phyloP scores from a whole-genome alignment of 2,113 vertebrate species.

The human region DNA sequence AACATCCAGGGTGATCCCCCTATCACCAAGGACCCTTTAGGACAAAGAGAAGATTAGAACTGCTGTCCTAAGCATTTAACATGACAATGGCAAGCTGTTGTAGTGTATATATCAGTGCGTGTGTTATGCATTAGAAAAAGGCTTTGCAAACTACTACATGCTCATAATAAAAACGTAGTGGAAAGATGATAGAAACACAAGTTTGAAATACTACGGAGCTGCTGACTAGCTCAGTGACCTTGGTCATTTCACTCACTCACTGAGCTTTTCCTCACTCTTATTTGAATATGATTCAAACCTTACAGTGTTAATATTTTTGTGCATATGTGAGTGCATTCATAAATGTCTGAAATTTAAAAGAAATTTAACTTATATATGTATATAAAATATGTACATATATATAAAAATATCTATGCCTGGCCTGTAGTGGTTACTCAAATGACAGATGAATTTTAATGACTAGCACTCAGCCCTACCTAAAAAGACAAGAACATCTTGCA shows the following conservation, averaged over 20 bases:
- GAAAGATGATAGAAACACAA: neutral
- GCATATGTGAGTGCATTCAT: neutral
- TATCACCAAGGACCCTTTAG: neutral
- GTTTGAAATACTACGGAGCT: neutral
- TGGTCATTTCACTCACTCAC: neutral
- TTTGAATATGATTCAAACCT: neutral
- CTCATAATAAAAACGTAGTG: neutral
- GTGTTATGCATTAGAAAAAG: neutral
- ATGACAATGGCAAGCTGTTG: neutral
- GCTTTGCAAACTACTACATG: rapidly evolving
- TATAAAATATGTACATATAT: too few relatives aligned
- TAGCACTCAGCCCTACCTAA: neutral
- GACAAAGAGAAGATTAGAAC: neutral
- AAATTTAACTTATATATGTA: neutral
- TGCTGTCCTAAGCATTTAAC: neutral
- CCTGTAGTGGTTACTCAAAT: neutral
- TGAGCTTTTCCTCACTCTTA: neutral
- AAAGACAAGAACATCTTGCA: conserved; percentile 48
- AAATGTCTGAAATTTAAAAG: neutral
- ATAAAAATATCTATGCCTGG: neutral
- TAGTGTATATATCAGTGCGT: too few relatives aligned
- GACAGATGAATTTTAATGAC: conserved; percentile 39
- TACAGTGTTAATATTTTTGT: neutral
- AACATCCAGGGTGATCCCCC: neutral
- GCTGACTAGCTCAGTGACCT: neutral